Base-by-base conservation (phyloP, 2,888 invertebrate species). In the Chymomyza fuscimana region DNA sequence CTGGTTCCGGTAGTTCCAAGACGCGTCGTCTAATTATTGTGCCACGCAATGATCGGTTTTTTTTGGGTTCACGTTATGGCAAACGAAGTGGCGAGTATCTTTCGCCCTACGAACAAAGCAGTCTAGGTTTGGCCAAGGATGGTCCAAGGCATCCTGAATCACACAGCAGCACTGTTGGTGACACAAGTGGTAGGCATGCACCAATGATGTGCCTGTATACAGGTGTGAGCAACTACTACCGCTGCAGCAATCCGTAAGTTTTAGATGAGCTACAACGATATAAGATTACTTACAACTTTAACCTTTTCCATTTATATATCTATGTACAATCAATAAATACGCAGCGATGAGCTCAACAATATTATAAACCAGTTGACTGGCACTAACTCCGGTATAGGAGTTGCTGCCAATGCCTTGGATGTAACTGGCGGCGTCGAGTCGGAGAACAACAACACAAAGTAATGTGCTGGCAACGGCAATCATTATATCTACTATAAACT, bases 161-260 rank as follows among this genome's bases (percentile, higher is more conserved):
- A 5, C 29, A 56, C 69, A 72, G 25, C 73, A 71, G 22, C 65
- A 60, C 22, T 46, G 71, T 32, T 65, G 60, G 10, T 51, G 54
- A 46, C 32, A 15, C 51, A 10, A 52, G 52, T 9, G 36, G n/a
- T 40, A 16, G 16, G 15, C 19, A 16, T 16, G 19, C 22, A 10
- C 25, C 25, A n/a, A 87, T 91, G 88, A 85, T 92, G 12, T 93
- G 93, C 78, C 88, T 91, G 69, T 93, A 93, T 82, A 93, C 93
- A 16, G 93, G 93, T 69, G 87, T 93, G 59, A 91, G 91, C 69
- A 92, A 93, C 86, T 91, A 92, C 69, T 93, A 93, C 81, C 92
- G 93, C 78, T 93, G 93, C 90, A 92, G 87, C 84, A 91, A 91
- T 78, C 91, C 92, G 93, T 93, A 90, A 92, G 90, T 88, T 63